Conservation (phyloP, 2,888 invertebrate genomes). For the Diplolepis rosae region DNA sequence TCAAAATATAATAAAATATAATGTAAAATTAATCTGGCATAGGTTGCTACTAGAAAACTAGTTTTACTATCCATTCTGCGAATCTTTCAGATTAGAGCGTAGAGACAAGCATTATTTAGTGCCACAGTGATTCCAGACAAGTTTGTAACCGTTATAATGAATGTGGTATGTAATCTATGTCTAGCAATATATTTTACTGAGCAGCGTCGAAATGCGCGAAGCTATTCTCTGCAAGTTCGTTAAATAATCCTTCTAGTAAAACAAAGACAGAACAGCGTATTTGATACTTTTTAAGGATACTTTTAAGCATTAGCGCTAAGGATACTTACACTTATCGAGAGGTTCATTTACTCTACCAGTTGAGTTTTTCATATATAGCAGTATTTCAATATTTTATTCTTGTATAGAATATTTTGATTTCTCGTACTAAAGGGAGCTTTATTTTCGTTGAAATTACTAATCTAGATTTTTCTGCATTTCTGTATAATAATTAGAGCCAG, state of each 20-base stretch:
- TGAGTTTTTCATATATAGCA: neutral
- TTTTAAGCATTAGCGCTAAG: neutral
- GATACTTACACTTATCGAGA: neutral
- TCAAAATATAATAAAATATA: no score
- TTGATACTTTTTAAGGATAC: slow-evolving; percentile 9
- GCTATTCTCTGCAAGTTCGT: neutral
- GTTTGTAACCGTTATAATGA: slow-evolving; percentile 6
- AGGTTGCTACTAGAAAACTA: slow-evolving; percentile 54
- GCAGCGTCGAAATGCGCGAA: neutral
- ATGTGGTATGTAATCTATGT: neutral
- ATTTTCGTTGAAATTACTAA: no score
- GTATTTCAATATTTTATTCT: neutral
- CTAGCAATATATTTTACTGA: slow-evolving; percentile 21
- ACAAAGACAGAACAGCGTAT: slow-evolving; percentile 4
- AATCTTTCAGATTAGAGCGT: slow-evolving; percentile 56
- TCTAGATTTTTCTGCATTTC: no score
- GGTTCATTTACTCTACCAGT: slow-evolving; percentile 2
- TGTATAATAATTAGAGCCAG: no score
- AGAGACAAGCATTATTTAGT: slow-evolving; percentile 56
- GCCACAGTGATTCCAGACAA: slow-evolving; percentile 35
- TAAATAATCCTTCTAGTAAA: neutral
- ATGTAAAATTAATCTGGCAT: slow-evolving; percentile 41
- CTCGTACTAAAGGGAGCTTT: no score
- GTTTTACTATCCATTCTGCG: slow-evolving; percentile 58
- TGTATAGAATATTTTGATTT: no score